Conservation (phyloP, 2,888 invertebrate genomes). For the Pteria penguin region DNA sequence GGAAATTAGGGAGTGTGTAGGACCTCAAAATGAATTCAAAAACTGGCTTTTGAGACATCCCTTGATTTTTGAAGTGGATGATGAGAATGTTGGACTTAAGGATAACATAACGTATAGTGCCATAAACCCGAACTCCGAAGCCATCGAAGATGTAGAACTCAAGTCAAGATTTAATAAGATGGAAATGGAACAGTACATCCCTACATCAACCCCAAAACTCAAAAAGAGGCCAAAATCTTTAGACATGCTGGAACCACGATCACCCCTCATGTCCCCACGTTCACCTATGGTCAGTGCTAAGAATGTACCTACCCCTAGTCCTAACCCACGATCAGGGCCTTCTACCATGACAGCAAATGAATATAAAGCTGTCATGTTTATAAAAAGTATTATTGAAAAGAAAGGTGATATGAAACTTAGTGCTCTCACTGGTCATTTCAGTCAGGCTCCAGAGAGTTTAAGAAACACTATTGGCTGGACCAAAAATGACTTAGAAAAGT, state of each 20-base stretch:
- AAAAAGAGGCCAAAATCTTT: conserved; percentile 71
- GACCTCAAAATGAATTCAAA: conserved; percentile 79
- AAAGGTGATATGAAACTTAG: conserved; percentile 75
- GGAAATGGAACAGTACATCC: conserved; percentile 30
- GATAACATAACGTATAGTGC: conserved; percentile 74
- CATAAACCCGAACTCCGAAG: conserved; percentile 67
- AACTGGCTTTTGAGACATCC: conserved; percentile 79
- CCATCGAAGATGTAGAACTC: conserved; percentile 58
- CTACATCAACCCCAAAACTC: conserved; percentile 59
- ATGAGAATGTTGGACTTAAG: conserved; percentile 78
- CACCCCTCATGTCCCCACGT: conserved; percentile 56
- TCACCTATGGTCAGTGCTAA: conserved; percentile 39
- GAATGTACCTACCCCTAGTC: conserved; percentile 43
- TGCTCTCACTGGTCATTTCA: conserved; percentile 75
- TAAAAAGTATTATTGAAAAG: conserved; percentile 79
- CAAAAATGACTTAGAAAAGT: conserved; percentile 77
- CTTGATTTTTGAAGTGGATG: conserved; percentile 79
- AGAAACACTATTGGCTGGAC: conserved; percentile 79
- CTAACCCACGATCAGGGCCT: conserved; percentile 68
- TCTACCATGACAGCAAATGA: conserved; percentile 80
- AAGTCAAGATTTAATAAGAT: conserved; percentile 23
- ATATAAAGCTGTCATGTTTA: conserved; percentile 80
- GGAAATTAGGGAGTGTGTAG: conserved; percentile 88
- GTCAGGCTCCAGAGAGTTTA: conserved; percentile 77
- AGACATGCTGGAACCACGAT: conserved; percentile 59